phyloP scores from a whole-genome alignment of 2,888 invertebrate species.

The Eulithis testata region DNA sequence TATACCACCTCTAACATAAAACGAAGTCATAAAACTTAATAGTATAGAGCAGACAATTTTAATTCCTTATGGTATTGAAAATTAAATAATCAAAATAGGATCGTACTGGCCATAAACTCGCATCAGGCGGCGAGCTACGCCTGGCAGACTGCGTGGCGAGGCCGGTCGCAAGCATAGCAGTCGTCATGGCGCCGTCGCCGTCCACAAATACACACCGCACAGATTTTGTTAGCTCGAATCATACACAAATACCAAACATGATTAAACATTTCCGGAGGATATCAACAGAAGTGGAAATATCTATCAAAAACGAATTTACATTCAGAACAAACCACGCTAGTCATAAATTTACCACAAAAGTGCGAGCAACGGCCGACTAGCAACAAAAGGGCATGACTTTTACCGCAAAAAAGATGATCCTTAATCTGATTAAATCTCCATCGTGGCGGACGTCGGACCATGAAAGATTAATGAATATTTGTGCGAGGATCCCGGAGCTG shows the following conservation, averaged over 20 bases:
- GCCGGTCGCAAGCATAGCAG: slow-evolving; percentile 49
- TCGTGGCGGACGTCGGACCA: slow-evolving; percentile 83
- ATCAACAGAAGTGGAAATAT: slow-evolving; percentile 51
- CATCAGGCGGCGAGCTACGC: slow-evolving; percentile 56
- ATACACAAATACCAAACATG: slow-evolving; percentile 32
- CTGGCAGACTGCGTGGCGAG: slow-evolving; percentile 62
- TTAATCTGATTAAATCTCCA: slow-evolving; percentile 85
- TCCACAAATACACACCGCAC: slow-evolving; percentile 46
- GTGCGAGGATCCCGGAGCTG: slow-evolving; percentile 82
- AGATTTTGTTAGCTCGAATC: slow-evolving; percentile 38
- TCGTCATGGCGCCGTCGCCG: slow-evolving; percentile 68
- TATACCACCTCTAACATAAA: not conserved
- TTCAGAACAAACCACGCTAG: slow-evolving; percentile 77
- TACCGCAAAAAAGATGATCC: slow-evolving; percentile 84
- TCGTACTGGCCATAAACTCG: slow-evolving; percentile 55
- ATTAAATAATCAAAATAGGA: slow-evolving; percentile 40
- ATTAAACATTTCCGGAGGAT: slow-evolving; percentile 45
- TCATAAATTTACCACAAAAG: slow-evolving; percentile 82
- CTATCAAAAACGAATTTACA: slow-evolving; percentile 68
- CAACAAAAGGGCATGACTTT: slow-evolving; percentile 83
- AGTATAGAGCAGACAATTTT: slow-evolving; percentile 15
- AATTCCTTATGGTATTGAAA: slow-evolving; percentile 17
- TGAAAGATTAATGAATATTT: slow-evolving; percentile 85
- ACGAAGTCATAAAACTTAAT: slow-evolving; percentile 6
- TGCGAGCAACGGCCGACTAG: slow-evolving; percentile 78